These are phyloP conservation scores for Guaruba guarouba DNA, from an alignment of 2,113 vertebrate species.

Conservation along the genomic window DNA sequence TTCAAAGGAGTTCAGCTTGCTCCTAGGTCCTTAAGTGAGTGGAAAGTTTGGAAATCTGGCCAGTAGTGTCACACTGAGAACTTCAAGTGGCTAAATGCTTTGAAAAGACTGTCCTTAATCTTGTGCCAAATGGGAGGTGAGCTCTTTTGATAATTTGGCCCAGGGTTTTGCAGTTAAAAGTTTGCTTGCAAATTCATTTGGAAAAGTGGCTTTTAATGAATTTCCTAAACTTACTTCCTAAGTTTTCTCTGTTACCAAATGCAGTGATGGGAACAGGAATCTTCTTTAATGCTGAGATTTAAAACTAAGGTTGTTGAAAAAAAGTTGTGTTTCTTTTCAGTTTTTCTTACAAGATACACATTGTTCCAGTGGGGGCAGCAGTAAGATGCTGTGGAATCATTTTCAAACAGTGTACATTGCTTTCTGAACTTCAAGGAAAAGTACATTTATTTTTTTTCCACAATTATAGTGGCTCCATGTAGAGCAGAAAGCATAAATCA, in stretches of 20 bases:
- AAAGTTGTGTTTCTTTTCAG: background rate
- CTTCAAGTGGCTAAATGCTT: constrained; percentile 55
- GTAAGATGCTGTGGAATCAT: constrained; percentile 3
- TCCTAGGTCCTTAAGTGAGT: constrained; percentile 36
- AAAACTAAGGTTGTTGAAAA: background rate
- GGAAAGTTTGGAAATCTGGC: constrained; percentile 44
- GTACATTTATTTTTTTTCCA: background rate
- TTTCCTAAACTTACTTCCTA: background rate
- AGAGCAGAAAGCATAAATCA: constrained; percentile 44
- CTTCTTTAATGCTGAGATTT: background rate
- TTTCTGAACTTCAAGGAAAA: constrained; percentile 50
- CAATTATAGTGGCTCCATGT: background rate
- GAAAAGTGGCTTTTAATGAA: background rate
- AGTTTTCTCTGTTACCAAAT: constrained; percentile 25
- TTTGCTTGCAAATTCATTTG: background rate
- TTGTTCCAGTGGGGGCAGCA: constrained; percentile 1
- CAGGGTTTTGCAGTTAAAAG: background rate
- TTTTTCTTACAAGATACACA: background rate
- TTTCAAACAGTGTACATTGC: constrained; percentile 17
- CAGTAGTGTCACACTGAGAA: constrained; percentile 31
- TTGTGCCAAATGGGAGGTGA: constrained; percentile 46
- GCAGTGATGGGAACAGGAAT: background rate
- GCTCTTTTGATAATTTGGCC: constrained; percentile 6
- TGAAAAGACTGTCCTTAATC: constrained; percentile 43
- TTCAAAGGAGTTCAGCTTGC: constrained; percentile 36